Percentiles rank a stretch among this genome's conserved stretches.
Evolutionary conservation across 2,113 vertebrate genomes (phyloP).

Genomic region (Lutjanus erythropterus): DNA sequence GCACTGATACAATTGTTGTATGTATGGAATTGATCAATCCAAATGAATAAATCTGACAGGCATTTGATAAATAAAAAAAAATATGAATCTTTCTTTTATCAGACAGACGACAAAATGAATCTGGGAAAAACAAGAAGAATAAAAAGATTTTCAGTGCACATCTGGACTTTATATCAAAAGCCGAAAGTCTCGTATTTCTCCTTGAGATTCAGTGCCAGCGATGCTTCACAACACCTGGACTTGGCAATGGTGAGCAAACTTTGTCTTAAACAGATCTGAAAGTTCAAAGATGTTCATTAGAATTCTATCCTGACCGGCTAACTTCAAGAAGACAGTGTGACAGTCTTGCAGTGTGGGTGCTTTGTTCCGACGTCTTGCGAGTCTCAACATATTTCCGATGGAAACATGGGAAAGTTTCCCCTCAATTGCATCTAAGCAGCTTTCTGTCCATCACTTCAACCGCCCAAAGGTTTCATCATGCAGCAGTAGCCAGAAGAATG

Average conservation of each 20-base stretch:
- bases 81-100: neutral
- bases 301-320: slow-evolving; percentile 32
- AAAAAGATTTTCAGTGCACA: neutral
- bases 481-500: slow-evolving; percentile 39
- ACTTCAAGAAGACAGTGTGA: slow-evolving; percentile 51
- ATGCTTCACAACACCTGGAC: slow-evolving; percentile 43
- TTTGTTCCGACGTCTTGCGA: slow-evolving; percentile 62
- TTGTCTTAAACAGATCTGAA: slow-evolving; percentile 45
- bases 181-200: slow-evolving; percentile 13
- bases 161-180: neutral
- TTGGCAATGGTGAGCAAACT: slow-evolving; percentile 14
- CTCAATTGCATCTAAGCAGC: slow-evolving; percentile 68
- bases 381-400: slow-evolving; percentile 67
- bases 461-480: slow-evolving; percentile 57
- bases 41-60: neutral
- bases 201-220: slow-evolving; percentile 2
- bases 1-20: neutral
- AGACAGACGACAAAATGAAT: too few relatives aligned
- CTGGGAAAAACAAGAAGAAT: too few relatives aligned
- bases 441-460: slow-evolving; percentile 70
- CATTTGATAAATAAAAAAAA: neutral
- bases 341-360: slow-evolving; percentile 52
- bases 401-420: slow-evolving; percentile 63
- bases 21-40: neutral
- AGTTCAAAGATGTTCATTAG: slow-evolving; percentile 55